Base-by-base conservation (phyloP, 92 coral and sea anemone genomes). In the Zoanthus solanderi region DNA sequence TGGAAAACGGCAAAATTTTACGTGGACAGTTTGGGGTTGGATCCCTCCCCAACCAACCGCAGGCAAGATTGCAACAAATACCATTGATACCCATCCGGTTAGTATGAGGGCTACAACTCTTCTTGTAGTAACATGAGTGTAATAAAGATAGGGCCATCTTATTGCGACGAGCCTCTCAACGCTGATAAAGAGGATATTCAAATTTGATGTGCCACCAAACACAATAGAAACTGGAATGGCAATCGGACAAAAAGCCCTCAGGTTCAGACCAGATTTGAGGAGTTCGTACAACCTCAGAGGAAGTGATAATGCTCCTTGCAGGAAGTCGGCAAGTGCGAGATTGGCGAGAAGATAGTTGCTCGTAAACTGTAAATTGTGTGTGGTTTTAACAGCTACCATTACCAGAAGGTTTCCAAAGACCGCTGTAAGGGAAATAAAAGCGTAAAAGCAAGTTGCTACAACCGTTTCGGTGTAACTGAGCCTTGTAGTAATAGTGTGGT, bases 181-280 rank as follows among this genome's bases (percentile, higher is more conserved):
- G 79, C 97, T 94, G 78, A 94, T 92, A 10, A 92, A 92, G 23
- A 92, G 85, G 13, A 94, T 92, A 45, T 79, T 94, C 23, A 92
- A 50, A 79, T 92, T 92, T 9, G 97, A 94, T 28, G 92, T 90
- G n/a, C 97, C 92, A 13, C 95, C 97, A 58, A 94, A 94, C 56
- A 92, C 48, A 17, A 90, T 94, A 6, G 95, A 90, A 16, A 75
- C 42, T 6, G 94, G 92, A 42, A 94, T 90, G 2, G 95, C 84
- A 7, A 76, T 56, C 1, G 79, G 97, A 46, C 95, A 92, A 31
- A 90, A 85, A 7, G 83, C 15, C 13, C 29, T 75, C 23, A 88
- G 69, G 48, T 84, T 78, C 7, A 79, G 45, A 9, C 32, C 46
- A 28, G 72, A 50, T n/a, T 65, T 67, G 7, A 93, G 53, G 7